A percentile compares a stretch with the other conserved stretches of the same genome.
These are phyloP conservation scores for Dexiosoma caninum DNA, from an alignment of 2,888 invertebrate genomes.

Conservation along the genomic window DNA sequence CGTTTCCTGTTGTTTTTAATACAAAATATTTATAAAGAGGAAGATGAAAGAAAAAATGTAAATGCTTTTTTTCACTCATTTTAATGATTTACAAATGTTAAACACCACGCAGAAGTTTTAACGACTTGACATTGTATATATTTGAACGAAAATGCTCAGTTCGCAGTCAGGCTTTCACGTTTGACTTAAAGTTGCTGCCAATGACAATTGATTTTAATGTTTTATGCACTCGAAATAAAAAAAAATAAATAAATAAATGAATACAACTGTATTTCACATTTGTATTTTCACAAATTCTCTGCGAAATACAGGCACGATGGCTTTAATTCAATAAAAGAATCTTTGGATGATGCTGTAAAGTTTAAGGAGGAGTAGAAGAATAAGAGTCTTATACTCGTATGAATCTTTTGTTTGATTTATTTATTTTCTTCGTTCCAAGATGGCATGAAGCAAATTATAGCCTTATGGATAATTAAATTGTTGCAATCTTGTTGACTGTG, in stretches of 20 bases:
- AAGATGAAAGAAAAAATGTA: neutral
- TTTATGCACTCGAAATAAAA: constrained; percentile 1
- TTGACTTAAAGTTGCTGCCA: constrained; percentile 23
- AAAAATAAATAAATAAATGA: neutral
- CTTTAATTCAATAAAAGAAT: neutral
- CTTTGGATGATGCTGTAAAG: neutral
- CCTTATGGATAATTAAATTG: no score
- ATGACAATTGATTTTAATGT: constrained; percentile 49
- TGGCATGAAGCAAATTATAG: no score
- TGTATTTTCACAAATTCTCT: neutral
- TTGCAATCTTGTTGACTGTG: no score
- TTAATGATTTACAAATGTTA: constrained; percentile 46
- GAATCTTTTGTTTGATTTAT: no score
- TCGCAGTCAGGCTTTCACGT: constrained; percentile 2
- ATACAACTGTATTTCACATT: neutral
- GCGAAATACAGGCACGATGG: neutral
- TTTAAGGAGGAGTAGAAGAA: no score
- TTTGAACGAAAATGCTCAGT: neutral
- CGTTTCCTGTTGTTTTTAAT: constrained; percentile 44
- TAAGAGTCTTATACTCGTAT: no score
- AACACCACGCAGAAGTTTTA: neutral
- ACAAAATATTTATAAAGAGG: neutral
- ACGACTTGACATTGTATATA: neutral
- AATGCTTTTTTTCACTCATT: constrained; percentile 8
- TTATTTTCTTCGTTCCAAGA: no score